phyloP scores from a whole-genome alignment of 2,888 invertebrate species.

The Drosophila putrida region DNA sequence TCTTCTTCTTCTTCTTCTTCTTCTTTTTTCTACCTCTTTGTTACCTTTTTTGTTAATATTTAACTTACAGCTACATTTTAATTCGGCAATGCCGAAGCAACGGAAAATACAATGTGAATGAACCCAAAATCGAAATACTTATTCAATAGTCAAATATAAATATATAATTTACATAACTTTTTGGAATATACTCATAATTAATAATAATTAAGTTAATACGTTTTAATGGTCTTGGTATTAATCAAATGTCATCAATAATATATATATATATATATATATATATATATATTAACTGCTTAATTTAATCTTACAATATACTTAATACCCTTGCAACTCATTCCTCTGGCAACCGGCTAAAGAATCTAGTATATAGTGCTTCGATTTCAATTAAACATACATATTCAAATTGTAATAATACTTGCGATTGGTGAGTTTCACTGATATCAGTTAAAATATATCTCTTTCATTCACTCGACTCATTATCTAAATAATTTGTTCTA shows the following conservation, averaged over 20 bases:
- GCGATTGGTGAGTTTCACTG: background rate
- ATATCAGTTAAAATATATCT: background rate
- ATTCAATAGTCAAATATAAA: conserved; percentile 22
- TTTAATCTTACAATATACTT: conserved; percentile 1
- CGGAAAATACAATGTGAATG: conserved; percentile 8
- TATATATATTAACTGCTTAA: background rate
- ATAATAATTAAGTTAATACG: conserved; percentile 10
- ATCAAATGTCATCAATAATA: background rate
- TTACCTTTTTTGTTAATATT: conserved; percentile 9
- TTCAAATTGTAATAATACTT: background rate
- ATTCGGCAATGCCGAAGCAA: conserved; percentile 67
- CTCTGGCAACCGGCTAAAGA: background rate
- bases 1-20: background rate
- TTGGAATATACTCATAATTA: background rate
- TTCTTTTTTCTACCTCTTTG: background rate
- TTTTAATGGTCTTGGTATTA: conserved; percentile 13
- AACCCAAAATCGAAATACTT: conserved; percentile 6
- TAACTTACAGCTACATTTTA: conserved; percentile 44
- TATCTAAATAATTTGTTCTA: background rate
- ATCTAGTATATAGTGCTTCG: background rate
- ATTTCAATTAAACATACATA: background rate
- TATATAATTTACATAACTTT: conserved; percentile 1
- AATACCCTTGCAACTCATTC: conserved; percentile 4
- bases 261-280: background rate
- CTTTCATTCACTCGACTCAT: background rate